Percentiles rank a stretch among this genome's conserved stretches.
Conservation (phyloP, 2,888 invertebrate species). For the Spilarctia lutea region DNA sequence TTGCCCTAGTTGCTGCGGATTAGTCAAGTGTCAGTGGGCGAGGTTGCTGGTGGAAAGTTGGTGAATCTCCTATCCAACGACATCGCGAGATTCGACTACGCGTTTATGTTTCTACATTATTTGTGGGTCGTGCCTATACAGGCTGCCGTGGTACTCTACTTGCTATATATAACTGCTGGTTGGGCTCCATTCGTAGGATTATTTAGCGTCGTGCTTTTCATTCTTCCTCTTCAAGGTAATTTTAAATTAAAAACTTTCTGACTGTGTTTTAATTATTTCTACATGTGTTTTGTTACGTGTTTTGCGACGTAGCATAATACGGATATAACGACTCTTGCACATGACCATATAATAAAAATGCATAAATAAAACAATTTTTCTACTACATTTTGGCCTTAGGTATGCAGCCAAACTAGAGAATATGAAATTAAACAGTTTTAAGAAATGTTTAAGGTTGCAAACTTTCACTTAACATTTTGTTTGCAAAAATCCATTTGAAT, state of each 20-base stretch:
- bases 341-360: neutral
- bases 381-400: neutral
- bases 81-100: slow-evolving; percentile 92
- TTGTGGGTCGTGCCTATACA: slow-evolving; percentile 93
- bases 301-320: neutral
- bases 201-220: slow-evolving; percentile 82
- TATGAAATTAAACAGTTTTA: too few relatives aligned
- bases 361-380: too few relatives aligned
- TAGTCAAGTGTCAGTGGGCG: slow-evolving; percentile 90
- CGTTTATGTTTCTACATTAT: slow-evolving; percentile 90
- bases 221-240: slow-evolving; percentile 85
- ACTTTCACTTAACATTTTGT: neutral
- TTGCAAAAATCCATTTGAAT: neutral
- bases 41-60: slow-evolving; percentile 90
- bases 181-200: slow-evolving; percentile 78
- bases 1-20: slow-evolving; percentile 89
- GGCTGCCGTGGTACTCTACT: slow-evolving; percentile 83
- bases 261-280: neutral
- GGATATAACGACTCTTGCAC: neutral
- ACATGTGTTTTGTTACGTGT: neutral
- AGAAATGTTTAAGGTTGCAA: too few relatives aligned
- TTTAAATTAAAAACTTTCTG: neutral
- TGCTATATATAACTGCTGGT: slow-evolving; percentile 70
- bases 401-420: too few relatives aligned
- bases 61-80: slow-evolving; percentile 95